Conservation (phyloP, 1,140 invertebrate species). For the Cheumatopsyche charites region DNA sequence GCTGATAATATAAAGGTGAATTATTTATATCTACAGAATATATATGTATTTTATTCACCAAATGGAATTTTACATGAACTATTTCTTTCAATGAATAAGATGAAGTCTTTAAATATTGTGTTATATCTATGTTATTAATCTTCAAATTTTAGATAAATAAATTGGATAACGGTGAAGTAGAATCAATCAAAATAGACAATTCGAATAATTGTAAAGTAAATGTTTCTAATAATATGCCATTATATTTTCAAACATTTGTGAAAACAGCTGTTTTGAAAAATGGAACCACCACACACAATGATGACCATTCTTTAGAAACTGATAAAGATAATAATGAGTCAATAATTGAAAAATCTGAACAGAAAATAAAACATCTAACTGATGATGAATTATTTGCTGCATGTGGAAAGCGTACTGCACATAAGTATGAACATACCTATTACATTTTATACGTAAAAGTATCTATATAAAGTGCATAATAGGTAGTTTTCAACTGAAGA, state of each 20-base stretch:
- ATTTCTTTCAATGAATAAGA: neutral
- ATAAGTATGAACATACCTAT: slow-evolving; percentile 66
- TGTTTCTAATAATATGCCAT: neutral
- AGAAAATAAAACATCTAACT: slow-evolving; percentile 58
- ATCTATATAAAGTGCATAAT: too few relatives aligned
- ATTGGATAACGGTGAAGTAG: slow-evolving; percentile 52
- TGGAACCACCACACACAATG: slow-evolving; percentile 45
- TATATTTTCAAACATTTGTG: slow-evolving; percentile 29
- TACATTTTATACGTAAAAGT: too few relatives aligned
- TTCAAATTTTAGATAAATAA: slow-evolving; percentile 45
- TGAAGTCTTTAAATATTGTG: neutral
- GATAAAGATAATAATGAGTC: slow-evolving; percentile 1
- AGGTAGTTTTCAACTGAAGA: too few relatives aligned
- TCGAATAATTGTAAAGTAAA: neutral
- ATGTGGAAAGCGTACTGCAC: slow-evolving; percentile 78
- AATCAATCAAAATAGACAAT: slow-evolving; percentile 31
- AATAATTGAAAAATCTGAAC: slow-evolving; percentile 43
- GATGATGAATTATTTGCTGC: slow-evolving; percentile 81
- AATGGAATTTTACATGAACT: neutral
- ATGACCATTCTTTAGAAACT: slow-evolving; percentile 50
- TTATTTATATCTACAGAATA: neutral
- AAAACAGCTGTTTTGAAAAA: slow-evolving; percentile 19
- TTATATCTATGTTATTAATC: too few relatives aligned
- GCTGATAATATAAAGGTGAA: slow-evolving; percentile 67
- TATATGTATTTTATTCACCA: too few relatives aligned